Evolutionary conservation across 2,888 invertebrate genomes (phyloP), one percentile per base, ranked within the genome.

Genomic region (Harpalus rubripes): DNA sequence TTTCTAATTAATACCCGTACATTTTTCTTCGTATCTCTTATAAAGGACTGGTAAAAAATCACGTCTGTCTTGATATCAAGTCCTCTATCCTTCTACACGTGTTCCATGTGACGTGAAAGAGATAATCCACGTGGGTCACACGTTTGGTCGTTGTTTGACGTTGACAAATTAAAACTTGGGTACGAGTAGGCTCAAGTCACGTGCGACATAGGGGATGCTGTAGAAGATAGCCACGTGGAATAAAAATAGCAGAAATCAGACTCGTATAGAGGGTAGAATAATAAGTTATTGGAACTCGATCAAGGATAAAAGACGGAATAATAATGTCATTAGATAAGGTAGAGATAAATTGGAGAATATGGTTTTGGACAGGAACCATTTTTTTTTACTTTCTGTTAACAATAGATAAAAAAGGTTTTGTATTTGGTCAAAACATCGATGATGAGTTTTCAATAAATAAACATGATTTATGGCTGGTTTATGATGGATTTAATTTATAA

Each of bases 101-200:
- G 76, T 76, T 44, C 72, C 52, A 76, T 41, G 76, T 76, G 78
- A 58, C 78, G 32, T 78, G 76, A 76, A 32, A 76, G 76, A 76
- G 76, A 76, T 76, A 78, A 78, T 78, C 78, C 58, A 32, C n/a
- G 44, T 16, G 15, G 58, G 56, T 16, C 58, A 44, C 72, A 41
- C 41, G 65, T 18, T 18, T 44, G 18, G n/a, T 16, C 59, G 26
- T 59, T 61, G 39, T 80, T 39, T 80, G 80, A 80, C 80, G 80
- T 80, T 80, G 80, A 80, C 80, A 80, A 80, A 80, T 80, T 80
- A 80, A 80, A 80, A 80, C 52, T 58, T 8, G 76, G n/a, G 16
- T 59, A 41, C 63, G 58, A 32, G 26, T 15, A 12, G 76, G 15
- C n/a, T 58, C 22, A 61, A 61, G 80, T 41, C 80, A 80, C 80